Conservation (phyloP, 2,113 vertebrate species). For the Puntigrus tetrazona region DNA sequence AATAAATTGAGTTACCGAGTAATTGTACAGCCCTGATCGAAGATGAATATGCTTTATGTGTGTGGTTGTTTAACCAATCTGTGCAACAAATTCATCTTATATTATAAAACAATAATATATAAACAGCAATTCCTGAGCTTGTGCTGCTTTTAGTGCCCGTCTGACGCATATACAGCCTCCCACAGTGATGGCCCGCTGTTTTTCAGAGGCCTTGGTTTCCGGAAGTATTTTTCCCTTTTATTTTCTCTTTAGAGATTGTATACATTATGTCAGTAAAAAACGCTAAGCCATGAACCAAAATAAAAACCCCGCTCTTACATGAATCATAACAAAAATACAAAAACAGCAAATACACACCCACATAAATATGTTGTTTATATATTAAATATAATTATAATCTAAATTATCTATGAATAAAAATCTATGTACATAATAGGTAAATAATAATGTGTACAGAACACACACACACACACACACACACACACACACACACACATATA, state of each 20-base stretch:
- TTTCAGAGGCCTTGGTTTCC: background rate
- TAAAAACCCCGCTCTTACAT: background rate
- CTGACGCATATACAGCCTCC: background rate
- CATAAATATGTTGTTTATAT: too few species aligned
- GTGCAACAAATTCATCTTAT: background rate
- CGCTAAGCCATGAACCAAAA: background rate
- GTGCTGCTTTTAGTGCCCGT: background rate
- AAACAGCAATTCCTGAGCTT: background rate
- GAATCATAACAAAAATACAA: background rate
- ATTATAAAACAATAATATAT: background rate
- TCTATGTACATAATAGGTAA: too few species aligned
- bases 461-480: too few species aligned
- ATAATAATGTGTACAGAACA: too few species aligned
- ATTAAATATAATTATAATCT: too few species aligned
- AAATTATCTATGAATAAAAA: too few species aligned
- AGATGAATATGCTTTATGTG: background rate
- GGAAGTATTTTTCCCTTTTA: background rate
- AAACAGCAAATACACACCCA: too few species aligned
- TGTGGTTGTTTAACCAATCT: background rate
- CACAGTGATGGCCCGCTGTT: slow-evolving; percentile 13
- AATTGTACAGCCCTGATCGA: background rate
- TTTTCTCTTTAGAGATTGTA: background rate
- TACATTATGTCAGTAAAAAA: background rate
- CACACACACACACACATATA: too few species aligned
- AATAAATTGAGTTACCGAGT: background rate